phyloP scores from a whole-genome alignment of 2,113 vertebrate species.

The Camelus bactrianus region DNA sequence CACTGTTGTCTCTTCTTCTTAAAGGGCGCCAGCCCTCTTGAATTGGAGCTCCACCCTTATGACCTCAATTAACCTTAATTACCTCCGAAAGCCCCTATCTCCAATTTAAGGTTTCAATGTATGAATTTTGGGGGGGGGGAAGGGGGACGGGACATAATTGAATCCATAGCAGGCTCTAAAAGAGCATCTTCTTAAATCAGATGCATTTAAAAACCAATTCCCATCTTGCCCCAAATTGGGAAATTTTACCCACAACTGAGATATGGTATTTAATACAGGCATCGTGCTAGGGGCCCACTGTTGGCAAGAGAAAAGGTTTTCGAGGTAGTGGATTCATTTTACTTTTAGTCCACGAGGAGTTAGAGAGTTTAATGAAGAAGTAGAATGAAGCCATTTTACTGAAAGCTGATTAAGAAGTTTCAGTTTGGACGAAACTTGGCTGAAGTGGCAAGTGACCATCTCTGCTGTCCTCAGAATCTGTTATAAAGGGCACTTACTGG shows the following conservation, averaged over 20 bases:
- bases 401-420: not conserved
- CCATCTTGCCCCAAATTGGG: not conserved
- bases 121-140: not conserved
- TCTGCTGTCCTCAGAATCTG: not conserved
- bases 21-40: not conserved
- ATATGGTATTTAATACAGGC: not conserved
- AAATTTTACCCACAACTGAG: not conserved
- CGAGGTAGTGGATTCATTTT: not conserved
- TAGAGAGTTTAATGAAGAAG: slow-evolving; percentile 11
- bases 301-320: not conserved
- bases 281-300: not conserved
- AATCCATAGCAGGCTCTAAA: not conserved
- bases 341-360: not conserved
- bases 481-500: not conserved
- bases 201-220: not conserved
- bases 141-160: not conserved
- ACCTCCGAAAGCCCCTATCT: not conserved
- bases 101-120: not conserved
- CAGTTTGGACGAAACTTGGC: not conserved
- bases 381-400: not conserved
- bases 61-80: not conserved
- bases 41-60: not conserved
- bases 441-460: not conserved
- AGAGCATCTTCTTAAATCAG: not conserved
- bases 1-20: not conserved